Base-by-base conservation (phyloP, 2,888 invertebrate genomes). In the Chesias legatella region DNA sequence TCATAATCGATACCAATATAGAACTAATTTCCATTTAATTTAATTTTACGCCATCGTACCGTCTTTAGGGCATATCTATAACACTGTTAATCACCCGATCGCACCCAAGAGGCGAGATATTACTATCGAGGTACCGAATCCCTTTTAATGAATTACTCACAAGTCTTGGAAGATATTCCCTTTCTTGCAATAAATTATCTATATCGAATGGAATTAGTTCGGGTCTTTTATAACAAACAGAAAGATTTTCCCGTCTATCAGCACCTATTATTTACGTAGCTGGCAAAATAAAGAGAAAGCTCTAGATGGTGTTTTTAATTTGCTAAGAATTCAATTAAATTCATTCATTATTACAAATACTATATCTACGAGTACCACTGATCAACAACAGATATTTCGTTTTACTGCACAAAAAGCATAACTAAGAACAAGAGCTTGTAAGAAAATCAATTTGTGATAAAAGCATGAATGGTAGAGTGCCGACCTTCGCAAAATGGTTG, bases 31-130 rank as follows among this genome's bases (percentile, higher is more conserved):
- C 51, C 58, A 64, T 65, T 56, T 63, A 52, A 56, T 66, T 60
- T 51, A 62, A 67, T 58, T 64, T 66, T 65, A 63, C 68, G 66
- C 67, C 63, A 63, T 46, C 44, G 40, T 35, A 48, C 43, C 48
- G 45, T 43, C 53, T 48, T 51, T 31, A 21, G 36, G 46, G 46
- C 34, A 44, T 41, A 48, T 42, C 46, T 51, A 33, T 41, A 42
- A 38, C 40, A 43, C 34, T 44, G 68, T 69, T 76, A 75, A 76
- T 76, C 71, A 71, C 62, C 55, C 59, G 61, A 69, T 68, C 56
- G 63, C 53, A 54, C 72, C 66, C 70, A 43, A 55, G 67, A 58
- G 73, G 58, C 54, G 58, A 52, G 44, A 38, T 51, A 51, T 51
- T 48, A 51, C 53, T 40, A 43, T 39, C 31, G 56, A 55, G 53